Evolutionary conservation across 2,113 vertebrate species (phyloP), one percentile per base, ranked within the genome.

Genomic region (Leptodactylus fuscus): DNA sequence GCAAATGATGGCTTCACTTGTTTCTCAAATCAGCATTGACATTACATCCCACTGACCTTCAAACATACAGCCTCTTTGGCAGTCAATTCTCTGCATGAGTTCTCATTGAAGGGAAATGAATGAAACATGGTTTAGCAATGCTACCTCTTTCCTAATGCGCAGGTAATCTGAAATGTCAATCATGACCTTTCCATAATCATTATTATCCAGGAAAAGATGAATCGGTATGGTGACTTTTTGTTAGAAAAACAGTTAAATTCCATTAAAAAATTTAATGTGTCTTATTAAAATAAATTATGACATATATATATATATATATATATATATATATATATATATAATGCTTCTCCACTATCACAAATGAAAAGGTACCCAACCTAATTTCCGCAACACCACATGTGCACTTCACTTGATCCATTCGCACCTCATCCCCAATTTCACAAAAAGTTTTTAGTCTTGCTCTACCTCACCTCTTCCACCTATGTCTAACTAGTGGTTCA

Each of bases 31-130:
- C 58, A 87, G 89, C 78, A 62, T 76, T 85, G 49, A 51, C 67
- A 65, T 88, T 89, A 90, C 86, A 88, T 90, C 81, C 88, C 88
- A 79, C 85, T 90, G 92, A 90, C 89, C 88, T 90, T 91, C 88
- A 90, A 82, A 85, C 77, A 22, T 78, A 85, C 88, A 81, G 1
- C 38, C 8, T 87, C 71, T 88, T 88, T 87, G 85, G 84, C 86
- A 83, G 87, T 27, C 1, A 76, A 87, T 73, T 86, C 55, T 86
- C 87, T 87, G 75, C 89, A 87, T 85, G 86, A 88, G 53, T 77
- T 79, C 83, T 12, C 32, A 13, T 51, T 88, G 69, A 87, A 71
- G 44, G 87, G 87, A 69, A 82, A 49, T 81, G 81, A 88, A 88
- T 86, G 74, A 67, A 89, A 81, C 69, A 87, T 78, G 18, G 41